Evolutionary conservation across 2,797 vertebrate species (phyloP).

Genomic region (Ispidina picta): DNA sequence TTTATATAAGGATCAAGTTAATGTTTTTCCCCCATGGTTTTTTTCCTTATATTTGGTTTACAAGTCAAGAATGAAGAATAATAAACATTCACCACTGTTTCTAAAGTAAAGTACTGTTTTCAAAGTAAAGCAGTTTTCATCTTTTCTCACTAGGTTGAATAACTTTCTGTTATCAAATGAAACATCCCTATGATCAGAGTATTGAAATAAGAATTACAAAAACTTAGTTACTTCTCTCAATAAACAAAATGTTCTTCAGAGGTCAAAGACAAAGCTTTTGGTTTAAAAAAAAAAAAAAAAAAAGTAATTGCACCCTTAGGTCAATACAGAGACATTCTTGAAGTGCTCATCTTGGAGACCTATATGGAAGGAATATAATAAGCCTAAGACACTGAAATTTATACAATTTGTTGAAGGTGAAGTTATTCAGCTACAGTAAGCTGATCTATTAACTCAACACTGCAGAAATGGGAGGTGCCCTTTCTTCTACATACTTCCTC

Average conservation of each 20-base stretch:
- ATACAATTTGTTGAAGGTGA: background rate
- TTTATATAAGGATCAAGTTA: background rate
- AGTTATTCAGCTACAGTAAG: background rate
- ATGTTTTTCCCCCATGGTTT: accelerated
- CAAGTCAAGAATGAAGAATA: background rate
- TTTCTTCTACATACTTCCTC: background rate
- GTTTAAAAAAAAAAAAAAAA: background rate
- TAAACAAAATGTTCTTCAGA: background rate
- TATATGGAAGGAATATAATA: background rate
- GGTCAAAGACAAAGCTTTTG: background rate
- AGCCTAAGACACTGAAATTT: background rate
- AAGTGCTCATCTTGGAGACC: background rate
- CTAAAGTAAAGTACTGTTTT: background rate
- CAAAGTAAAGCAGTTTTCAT: background rate
- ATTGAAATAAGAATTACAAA: background rate
- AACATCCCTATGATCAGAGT: background rate
- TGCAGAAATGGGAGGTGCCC: accelerated
- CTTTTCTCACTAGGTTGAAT: background rate
- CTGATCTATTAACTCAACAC: background rate
- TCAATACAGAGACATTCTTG: background rate
- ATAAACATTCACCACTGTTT: background rate
- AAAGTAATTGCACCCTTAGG: background rate
- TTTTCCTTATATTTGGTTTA: background rate
- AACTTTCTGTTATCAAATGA: background rate
- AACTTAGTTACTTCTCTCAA: background rate